Percentiles rank a stretch among this genome's conserved stretches.
These are phyloP conservation scores for Gymnodraco acuticeps DNA, from an alignment of 2,797 vertebrate species.

Conservation along the genomic window DNA sequence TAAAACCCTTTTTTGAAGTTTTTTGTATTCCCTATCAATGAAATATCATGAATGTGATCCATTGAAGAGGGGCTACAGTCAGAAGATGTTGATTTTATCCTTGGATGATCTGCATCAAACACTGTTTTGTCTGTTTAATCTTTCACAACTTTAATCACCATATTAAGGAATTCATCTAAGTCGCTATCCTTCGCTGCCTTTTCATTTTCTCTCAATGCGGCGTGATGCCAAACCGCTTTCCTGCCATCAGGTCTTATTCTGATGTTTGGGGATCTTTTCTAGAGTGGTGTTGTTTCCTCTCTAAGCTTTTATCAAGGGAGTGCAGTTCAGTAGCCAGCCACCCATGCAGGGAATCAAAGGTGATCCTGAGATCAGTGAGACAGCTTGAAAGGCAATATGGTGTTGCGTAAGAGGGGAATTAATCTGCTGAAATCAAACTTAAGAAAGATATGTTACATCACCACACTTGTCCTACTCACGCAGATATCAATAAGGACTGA, in stretches of 20 bases:
- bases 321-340: conserved; percentile 67
- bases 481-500: conserved; percentile 68
- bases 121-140: conserved; percentile 36
- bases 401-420: conserved; percentile 78
- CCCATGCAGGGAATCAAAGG: conserved; percentile 77
- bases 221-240: conserved; percentile 34
- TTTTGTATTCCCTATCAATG: conserved; percentile 27
- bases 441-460: conserved; percentile 80
- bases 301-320: conserved; percentile 65
- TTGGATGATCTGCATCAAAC: conserved; percentile 48
- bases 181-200: conserved; percentile 9
- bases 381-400: conserved; percentile 76
- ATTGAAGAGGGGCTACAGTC: conserved; percentile 7
- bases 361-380: conserved; percentile 71
- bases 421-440: conserved; percentile 82
- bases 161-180: conserved; percentile 47
- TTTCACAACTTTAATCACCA: conserved; percentile 28
- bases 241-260: conserved; percentile 52
- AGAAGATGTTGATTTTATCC: conserved; percentile 42
- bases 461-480: conserved; percentile 58
- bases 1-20: background rate
- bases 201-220: conserved; percentile 26
- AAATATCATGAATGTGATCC: conserved; percentile 21
- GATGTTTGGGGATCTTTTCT: conserved; percentile 60
- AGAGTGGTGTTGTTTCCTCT: conserved; percentile 59